Percentiles rank a stretch among this genome's conserved stretches.
phyloP scores from a whole-genome alignment of 2,113 vertebrate genomes.

The Rafetus swinhoei region DNA sequence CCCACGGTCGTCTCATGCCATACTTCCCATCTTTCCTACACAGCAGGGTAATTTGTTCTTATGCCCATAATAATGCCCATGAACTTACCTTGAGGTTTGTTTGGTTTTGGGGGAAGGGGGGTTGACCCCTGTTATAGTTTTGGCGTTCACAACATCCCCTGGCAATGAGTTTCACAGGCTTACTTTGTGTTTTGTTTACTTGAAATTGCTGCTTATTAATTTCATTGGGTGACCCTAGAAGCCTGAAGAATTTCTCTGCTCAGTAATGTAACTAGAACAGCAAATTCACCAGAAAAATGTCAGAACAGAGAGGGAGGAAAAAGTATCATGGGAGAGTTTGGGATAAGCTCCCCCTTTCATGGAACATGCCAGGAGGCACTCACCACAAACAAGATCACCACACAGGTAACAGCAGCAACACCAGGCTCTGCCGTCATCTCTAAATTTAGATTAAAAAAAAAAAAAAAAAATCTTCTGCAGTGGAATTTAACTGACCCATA shows the following conservation, averaged over 20 bases:
- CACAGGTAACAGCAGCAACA: not conserved
- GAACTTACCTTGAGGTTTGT: no score
- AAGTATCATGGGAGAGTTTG: rapidly evolving
- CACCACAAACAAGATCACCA: not conserved
- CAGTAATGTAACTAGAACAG: rapidly evolving
- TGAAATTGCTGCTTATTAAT: no score
- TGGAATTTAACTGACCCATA: not conserved
- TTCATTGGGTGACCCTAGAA: not conserved
- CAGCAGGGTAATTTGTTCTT: no score
- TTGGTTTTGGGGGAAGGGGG: no score
- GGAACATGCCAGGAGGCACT: rapidly evolving
- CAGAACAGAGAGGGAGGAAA: not conserved
- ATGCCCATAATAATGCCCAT: no score
- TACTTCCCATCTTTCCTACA: no score
- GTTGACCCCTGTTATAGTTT: no score
- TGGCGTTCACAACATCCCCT: no score
- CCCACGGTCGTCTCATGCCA: no score
- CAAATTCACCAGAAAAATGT: not conserved
- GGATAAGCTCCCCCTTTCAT: not conserved
- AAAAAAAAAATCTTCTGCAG: not conserved
- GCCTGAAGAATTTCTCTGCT: not conserved
- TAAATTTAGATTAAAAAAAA: not conserved
- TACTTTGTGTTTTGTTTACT: no score
- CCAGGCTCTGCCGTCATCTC: rapidly evolving
- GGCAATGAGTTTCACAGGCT: no score